These are phyloP conservation scores for Polyommatus icarus DNA, from an alignment of 2,888 invertebrate species.

Conservation along the genomic window DNA sequence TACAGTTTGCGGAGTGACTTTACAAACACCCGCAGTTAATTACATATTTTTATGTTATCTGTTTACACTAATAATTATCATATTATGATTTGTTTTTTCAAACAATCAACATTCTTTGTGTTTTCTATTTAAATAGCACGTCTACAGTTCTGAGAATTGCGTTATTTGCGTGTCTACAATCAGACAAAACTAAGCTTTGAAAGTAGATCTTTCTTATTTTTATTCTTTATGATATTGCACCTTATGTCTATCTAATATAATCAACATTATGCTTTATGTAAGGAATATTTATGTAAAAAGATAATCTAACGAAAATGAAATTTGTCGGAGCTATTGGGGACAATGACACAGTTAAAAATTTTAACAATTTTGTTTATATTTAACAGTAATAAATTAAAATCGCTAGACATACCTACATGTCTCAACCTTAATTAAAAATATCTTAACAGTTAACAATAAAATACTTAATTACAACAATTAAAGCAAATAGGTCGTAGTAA, in stretches of 20 bases:
- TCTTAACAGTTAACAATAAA: not conserved
- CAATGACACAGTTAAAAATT: not conserved
- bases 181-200: not conserved
- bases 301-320: too few species aligned
- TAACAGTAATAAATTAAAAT: not conserved
- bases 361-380: not conserved
- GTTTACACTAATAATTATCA: not conserved
- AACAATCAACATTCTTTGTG: slow-evolving; percentile 1
- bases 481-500: not conserved
- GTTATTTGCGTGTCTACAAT: not conserved
- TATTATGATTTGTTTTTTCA: not conserved
- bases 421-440: not conserved
- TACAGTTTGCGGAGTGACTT: slow-evolving; percentile 40
- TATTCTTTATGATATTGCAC: too few species aligned
- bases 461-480: not conserved
- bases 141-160: not conserved
- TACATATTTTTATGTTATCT: slow-evolving; percentile 25
- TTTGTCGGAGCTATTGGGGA: too few species aligned
- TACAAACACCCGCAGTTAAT: slow-evolving; percentile 38
- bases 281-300: too few species aligned
- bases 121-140: not conserved
- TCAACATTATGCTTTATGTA: too few species aligned
- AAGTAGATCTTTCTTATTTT: not conserved
- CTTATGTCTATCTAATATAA: too few species aligned
- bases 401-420: not conserved